Evolutionary conservation across 2,888 invertebrate species (phyloP), one percentile per base, ranked within the genome.

Genomic region (Dryococelus australis): DNA sequence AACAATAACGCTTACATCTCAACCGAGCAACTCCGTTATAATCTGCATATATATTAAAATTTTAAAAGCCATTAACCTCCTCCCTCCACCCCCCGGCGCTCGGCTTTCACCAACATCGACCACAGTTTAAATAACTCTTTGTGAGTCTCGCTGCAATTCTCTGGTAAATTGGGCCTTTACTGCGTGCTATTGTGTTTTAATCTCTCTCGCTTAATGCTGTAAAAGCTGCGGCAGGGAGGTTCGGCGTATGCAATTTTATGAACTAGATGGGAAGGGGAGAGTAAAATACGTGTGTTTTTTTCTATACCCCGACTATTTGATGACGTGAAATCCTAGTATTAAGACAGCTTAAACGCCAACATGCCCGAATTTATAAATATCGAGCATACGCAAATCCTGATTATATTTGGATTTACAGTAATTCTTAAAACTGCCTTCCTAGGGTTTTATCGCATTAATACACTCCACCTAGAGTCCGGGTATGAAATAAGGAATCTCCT

Each of bases 41-140:
- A 65, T 65, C 65, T 65, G 65, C 65, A 65, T 65, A 65, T 65
- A 65, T 65, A 65, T 65, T 65, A 65, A 65, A 65, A 65, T 12
- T 16, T 65, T 1, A 65, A 24, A 65, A 65, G 12, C 65, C 65
- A 65, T 65, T 65, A 65, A 65, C 65, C 65, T 65, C 65, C 65
- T 20, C 20, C n/a, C 65, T 20, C 65, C 24, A 24, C 65, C 20
- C 4, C 24, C 65, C 35, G 35, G 35, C 35, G 2, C 20, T 3
- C 1, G n/a, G 65, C 65, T 65, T 20, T 65, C n/a, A 8, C 24
- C 65, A 65, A 65, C 24, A 24, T 47, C 47, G 16, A 8, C 47
- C 47, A 16, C 20, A 65, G 65, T 24, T 16, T 65, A 65, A 65
- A 65, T 65, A 65, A 65, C 65, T n/a, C 65, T 65, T 65, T 65